Base-by-base conservation (phyloP, 2,888 invertebrate species). In the Antitype chi region DNA sequence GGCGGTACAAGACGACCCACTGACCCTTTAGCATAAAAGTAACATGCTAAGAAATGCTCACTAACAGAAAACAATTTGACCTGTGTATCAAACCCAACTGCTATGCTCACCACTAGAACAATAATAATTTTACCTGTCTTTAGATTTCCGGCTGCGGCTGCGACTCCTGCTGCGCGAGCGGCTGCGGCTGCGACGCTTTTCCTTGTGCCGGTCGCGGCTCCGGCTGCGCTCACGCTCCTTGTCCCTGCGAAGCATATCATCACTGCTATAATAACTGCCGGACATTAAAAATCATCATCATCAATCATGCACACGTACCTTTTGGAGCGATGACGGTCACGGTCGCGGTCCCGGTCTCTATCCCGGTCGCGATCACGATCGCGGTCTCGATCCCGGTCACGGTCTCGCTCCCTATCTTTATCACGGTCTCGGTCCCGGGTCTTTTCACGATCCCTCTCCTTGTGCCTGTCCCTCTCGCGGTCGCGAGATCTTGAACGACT, bases 261-360 rank as follows among this genome's bases (percentile, higher is more conserved):
- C 15, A 49, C 15, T 25, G 32, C 23, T 25, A 15, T 57, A 28
- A 0, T 25, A 28, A 17, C 1, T 28, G 17, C 59, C 8, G 2
- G 43, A 11, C 43, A 9, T 15, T 25, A 43, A 25, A 17, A 23
- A 4, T 28, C 23, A 17, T n/a, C 8, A 52, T 8, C 8, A 0
- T 20, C 11, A 38, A n/a, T n/a, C 11, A 7, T 9, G n/a, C n/a
- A 53, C n/a, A 52, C 63, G 92, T 89, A 95, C 97, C 96, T 96
- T 94, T 97, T 95, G 93, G 96, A 95, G 32, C 94, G 93, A 69
- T 94, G 94, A 9, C 95, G 92, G 74, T 97, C 90, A 86, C 97
- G 86, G 53, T 92, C 88, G 25, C 95, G 92, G 72, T 95, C 92
- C 88, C 97, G 81, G 91, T 96, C 88, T 1, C 95, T 89, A 90